Conservation (phyloP, 2,113 vertebrate species). For the Alligator mississippiensis region DNA sequence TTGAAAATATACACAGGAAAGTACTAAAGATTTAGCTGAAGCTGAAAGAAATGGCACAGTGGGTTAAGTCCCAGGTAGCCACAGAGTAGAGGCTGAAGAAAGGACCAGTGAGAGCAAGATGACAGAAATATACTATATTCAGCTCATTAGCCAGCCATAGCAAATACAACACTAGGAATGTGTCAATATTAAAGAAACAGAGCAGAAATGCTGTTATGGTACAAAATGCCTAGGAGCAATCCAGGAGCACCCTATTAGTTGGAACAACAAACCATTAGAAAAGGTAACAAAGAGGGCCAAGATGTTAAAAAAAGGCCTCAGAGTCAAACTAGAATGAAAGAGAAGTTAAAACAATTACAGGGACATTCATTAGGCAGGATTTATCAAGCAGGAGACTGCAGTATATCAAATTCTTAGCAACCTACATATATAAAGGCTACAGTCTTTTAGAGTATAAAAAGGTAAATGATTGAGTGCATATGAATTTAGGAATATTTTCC, state of each 20-base stretch:
- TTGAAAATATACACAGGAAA: neutral
- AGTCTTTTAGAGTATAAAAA: neutral
- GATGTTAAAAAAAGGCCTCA: neutral
- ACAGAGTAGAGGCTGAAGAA: slow-evolving; percentile 1
- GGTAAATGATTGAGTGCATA: neutral
- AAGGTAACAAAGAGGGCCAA: neutral
- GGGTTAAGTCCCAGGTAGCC: neutral
- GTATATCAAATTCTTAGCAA: neutral
- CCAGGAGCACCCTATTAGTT: neutral
- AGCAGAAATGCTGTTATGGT: neutral
- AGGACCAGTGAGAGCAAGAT: fast-evolving
- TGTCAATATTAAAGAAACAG: neutral
- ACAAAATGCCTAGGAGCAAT: neutral
- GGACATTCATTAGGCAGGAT: neutral
- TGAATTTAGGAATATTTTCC: neutral
- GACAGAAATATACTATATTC: neutral
- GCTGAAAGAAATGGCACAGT: slow-evolving; percentile 1
- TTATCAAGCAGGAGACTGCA: neutral
- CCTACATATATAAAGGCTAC: neutral
- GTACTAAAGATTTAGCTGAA: neutral
- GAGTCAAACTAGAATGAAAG: neutral
- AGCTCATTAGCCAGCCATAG: neutral
- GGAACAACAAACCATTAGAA: neutral
- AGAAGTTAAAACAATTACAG: neutral
- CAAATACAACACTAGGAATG: neutral